phyloP scores from a whole-genome alignment of 2,113 vertebrate species.

The Antennarius striatus region DNA sequence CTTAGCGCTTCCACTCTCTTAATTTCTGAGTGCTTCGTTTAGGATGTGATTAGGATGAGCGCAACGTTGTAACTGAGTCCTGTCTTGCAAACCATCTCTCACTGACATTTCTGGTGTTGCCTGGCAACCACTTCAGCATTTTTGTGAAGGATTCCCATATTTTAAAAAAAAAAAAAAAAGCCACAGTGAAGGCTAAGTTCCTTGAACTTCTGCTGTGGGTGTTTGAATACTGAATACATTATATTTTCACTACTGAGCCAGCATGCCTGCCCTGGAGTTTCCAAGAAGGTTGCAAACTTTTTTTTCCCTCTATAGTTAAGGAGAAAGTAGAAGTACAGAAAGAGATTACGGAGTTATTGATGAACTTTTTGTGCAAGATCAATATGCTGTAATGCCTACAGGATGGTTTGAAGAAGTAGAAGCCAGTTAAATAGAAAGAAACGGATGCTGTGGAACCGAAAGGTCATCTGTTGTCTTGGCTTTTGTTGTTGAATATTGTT shows the following conservation, averaged over 20 bases:
- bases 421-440: conserved; percentile 7
- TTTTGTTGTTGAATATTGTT: not conserved
- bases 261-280: conserved; percentile 10
- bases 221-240: conserved; percentile 57
- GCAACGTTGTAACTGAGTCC: conserved; percentile 38
- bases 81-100: conserved; percentile 40
- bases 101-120: conserved; percentile 60
- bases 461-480: conserved; percentile 5
- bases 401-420: conserved; percentile 7
- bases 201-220: conserved; percentile 58
- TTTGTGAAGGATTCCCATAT: conserved; percentile 49
- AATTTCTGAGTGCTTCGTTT: conserved; percentile 3
- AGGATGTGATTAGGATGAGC: conserved; percentile 35
- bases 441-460: conserved; percentile 5
- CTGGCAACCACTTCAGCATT: conserved; percentile 65
- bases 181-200: conserved; percentile 51
- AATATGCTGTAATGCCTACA: conserved; percentile 27
- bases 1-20: conserved; percentile 17
- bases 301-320: conserved; percentile 10
- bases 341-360: conserved; percentile 13
- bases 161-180: conserved; percentile 31
- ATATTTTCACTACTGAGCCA: conserved; percentile 30
- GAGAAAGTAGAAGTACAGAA: conserved; percentile 3
- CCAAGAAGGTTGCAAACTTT: conserved; percentile 15
- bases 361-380: conserved; percentile 23